Conservation (phyloP, 2,113 vertebrate genomes). For the Psittacara wagleri region DNA sequence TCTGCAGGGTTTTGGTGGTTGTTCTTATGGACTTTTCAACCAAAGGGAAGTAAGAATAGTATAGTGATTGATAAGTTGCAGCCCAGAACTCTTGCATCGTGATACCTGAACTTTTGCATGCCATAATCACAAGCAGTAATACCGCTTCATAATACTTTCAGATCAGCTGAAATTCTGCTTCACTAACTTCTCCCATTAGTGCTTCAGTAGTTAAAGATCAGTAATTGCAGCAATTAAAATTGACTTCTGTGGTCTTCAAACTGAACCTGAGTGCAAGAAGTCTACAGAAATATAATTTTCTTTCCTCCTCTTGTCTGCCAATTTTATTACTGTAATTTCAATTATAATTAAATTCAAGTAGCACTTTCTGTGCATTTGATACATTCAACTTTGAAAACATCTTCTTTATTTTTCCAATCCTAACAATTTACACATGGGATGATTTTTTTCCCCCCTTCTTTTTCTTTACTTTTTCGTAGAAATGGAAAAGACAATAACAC, state of each 20-base stretch:
- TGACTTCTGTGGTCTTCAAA: neutral
- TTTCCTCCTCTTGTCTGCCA: rapidly evolving
- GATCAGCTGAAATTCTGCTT: neutral
- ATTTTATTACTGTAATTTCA: neutral
- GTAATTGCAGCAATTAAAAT: neutral
- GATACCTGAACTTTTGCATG: neutral
- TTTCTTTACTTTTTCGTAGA: neutral
- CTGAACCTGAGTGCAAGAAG: constrained; percentile 66
- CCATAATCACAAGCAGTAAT: neutral
- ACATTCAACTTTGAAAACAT: neutral
- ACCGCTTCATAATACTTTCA: neutral
- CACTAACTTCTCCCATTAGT: neutral
- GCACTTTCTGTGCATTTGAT: neutral
- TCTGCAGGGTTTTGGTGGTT: neutral
- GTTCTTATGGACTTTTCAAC: neutral
- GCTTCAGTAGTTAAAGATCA: neutral
- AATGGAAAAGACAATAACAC: neutral
- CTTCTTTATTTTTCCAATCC: neutral
- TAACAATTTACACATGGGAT: neutral
- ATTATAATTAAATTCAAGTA: neutral
- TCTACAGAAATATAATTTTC: constrained; percentile 18
- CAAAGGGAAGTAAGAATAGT: neutral
- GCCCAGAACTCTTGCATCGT: neutral
- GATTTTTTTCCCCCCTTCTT: neutral
- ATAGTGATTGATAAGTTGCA: neutral